A percentile compares a stretch with the other conserved stretches of the same genome.
Conservation (phyloP, 2,113 vertebrate genomes). For the Tylochromis polylepis region DNA sequence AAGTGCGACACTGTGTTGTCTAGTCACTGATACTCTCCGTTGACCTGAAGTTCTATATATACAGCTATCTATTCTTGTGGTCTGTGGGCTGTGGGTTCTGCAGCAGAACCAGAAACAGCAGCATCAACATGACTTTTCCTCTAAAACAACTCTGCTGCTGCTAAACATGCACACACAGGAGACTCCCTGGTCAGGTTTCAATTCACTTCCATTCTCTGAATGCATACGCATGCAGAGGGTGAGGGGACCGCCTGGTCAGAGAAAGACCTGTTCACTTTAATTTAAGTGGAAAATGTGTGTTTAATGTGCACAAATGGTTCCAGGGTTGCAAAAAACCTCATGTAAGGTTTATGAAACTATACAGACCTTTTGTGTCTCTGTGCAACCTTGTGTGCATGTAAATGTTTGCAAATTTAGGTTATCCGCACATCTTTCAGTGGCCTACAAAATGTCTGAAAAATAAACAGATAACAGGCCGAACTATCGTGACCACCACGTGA, state of each 20-base stretch:
- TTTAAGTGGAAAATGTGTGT: neutral
- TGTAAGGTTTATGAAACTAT: neutral
- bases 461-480: neutral
- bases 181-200: slow-evolving; percentile 55
- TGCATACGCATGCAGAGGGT: neutral
- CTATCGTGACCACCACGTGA: too few relatives aligned
- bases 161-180: slow-evolving; percentile 42
- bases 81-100: slow-evolving; percentile 58
- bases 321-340: neutral
- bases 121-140: slow-evolving; percentile 43
- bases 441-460: neutral
- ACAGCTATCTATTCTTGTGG: slow-evolving; percentile 44
- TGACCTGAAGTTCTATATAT: slow-evolving; percentile 52
- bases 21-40: slow-evolving; percentile 1
- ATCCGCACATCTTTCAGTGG: neutral
- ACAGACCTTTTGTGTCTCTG: neutral
- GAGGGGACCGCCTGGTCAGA: slow-evolving; percentile 36
- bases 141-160: slow-evolving; percentile 45
- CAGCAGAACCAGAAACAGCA: slow-evolving; percentile 31
- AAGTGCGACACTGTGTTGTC: neutral
- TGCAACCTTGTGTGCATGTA: neutral
- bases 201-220: neutral
- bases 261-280: neutral
- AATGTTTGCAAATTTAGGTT: neutral
- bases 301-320: neutral